Conservation (phyloP, 2,797 vertebrate species). For the Dicrostonyx torquatus region DNA sequence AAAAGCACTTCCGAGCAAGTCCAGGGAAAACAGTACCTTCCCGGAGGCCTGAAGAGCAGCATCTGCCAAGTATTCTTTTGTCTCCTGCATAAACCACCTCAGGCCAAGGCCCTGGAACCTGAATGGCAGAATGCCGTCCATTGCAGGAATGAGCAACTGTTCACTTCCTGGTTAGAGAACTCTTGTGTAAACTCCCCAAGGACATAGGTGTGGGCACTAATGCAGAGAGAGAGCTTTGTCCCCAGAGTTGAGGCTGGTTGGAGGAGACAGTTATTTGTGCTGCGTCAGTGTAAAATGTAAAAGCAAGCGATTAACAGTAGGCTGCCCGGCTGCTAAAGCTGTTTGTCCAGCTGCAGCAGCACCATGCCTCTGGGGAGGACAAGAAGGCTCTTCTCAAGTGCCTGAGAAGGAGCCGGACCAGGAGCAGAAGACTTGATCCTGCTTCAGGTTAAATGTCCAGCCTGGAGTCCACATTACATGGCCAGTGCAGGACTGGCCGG, state of each 20-base stretch:
- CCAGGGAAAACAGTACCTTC: conserved; percentile 68
- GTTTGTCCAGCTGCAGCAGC: conserved; percentile 62
- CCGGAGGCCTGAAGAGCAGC: conserved; percentile 55
- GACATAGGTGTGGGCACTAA: neutral
- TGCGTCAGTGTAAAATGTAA: conserved; percentile 3
- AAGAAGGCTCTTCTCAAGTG: conserved; percentile 48
- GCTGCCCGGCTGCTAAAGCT: conserved; percentile 34
- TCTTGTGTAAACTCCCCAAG: neutral
- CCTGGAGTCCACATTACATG: accelerated
- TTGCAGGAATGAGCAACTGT: neutral
- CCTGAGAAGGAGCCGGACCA: neutral
- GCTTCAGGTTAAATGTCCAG: neutral
- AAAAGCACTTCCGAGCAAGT: conserved; percentile 71
- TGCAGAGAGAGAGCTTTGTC: neutral
- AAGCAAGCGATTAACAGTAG: conserved; percentile 48
- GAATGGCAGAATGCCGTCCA: conserved; percentile 26
- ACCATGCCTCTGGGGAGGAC: conserved; percentile 54
- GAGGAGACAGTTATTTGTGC: neutral
- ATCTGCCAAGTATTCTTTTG: conserved; percentile 68
- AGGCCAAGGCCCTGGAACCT: conserved; percentile 31
- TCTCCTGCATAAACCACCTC: conserved; percentile 37
- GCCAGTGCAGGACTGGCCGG: neutral
- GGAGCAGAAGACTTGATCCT: conserved; percentile 6
- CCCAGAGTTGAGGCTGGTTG: neutral
- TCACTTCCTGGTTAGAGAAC: neutral